Evolutionary conservation across 2,888 invertebrate genomes (phyloP), one percentile per base, ranked within the genome.

Genomic region (Chrysolina americana): DNA sequence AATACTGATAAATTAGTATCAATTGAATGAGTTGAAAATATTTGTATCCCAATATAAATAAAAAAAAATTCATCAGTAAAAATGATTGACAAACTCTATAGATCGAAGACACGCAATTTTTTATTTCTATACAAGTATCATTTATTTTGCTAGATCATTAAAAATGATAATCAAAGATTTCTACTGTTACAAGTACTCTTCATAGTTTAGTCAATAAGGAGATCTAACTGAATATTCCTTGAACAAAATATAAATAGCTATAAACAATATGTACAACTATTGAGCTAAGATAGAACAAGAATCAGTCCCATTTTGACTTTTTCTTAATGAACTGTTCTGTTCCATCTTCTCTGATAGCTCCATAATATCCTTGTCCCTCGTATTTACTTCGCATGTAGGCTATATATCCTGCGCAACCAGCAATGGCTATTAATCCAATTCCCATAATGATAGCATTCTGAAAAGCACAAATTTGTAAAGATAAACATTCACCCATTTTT

Each of bases 391-490:
- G 92, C 95, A 97, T 96, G 84, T 97, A 97, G 4, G 93, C 90
- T 75, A 98, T 92, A 85, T 97, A 97, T 13, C 94, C 94, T 71
- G 94, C 87, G 80, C 95, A 94, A 17, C 93, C 89, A 15, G 93
- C 89, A 83, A 97, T 92, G 68, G 94, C 94, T 65, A 92, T 87
- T n/a, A 94, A 84, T 63, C 97, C 97, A 77, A 96, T 83, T 44
- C 91, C 92, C 97, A 97, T 97, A 78, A 96, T 92, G 3, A 93
- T 91, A 81, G 93, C 93, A 89, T 97, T 97, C 97, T 96, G 41
- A 79, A 92, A 92, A 84, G 83, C 83, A 78, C 72, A 71, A 23
- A 65, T 50, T 41, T 19, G 68, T 23, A n/a, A 73, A 65, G 41
- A 68, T 19, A 53, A 62, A 76, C 65, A 66, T 65, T 59, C 41